A percentile compares a stretch with the other conserved stretches of the same genome.
phyloP scores from a whole-genome alignment of 1,140 invertebrate species.

The Teleogryllus occipitalis region DNA sequence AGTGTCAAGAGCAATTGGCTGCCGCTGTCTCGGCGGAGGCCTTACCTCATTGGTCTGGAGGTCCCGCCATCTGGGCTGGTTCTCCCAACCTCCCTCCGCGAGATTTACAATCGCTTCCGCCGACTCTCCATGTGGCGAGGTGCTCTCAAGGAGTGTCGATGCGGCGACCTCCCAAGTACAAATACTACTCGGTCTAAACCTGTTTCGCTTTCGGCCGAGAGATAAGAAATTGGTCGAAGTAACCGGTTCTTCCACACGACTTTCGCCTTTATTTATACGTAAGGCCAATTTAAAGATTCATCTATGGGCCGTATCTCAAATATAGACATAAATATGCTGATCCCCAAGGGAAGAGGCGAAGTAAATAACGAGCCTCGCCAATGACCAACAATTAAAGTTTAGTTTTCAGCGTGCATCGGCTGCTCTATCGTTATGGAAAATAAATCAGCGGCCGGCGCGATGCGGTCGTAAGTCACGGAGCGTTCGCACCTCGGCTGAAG shows the following conservation, averaged over 20 bases:
- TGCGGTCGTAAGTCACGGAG: not conserved
- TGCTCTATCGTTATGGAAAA: not conserved
- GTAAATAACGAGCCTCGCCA: not conserved
- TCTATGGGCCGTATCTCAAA: not conserved
- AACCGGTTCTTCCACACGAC: not conserved
- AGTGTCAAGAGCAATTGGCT: not conserved
- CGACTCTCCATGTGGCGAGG: not conserved
- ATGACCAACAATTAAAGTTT: slow-evolving; percentile 5
- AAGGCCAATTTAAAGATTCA: not conserved
- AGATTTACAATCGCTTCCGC: not conserved
- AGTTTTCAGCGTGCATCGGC: not conserved
- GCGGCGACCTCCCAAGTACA: not conserved
- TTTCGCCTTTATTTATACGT: slow-evolving; percentile 1
- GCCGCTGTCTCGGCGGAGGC: not conserved
- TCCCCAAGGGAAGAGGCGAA: not conserved
- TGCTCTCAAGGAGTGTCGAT: not conserved
- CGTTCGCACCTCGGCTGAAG: not conserved
- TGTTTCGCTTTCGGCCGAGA: not conserved
- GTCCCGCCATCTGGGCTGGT: no score
- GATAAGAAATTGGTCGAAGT: not conserved
- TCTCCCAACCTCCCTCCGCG: not conserved
- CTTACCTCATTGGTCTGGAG: not conserved
- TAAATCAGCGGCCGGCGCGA: not conserved
- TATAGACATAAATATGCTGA: slow-evolving; percentile 2
- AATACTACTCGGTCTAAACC: not conserved